A percentile compares a stretch with the other conserved stretches of the same genome.
Conservation (phyloP, 2,888 invertebrate species). For the Fragum sueziense region DNA sequence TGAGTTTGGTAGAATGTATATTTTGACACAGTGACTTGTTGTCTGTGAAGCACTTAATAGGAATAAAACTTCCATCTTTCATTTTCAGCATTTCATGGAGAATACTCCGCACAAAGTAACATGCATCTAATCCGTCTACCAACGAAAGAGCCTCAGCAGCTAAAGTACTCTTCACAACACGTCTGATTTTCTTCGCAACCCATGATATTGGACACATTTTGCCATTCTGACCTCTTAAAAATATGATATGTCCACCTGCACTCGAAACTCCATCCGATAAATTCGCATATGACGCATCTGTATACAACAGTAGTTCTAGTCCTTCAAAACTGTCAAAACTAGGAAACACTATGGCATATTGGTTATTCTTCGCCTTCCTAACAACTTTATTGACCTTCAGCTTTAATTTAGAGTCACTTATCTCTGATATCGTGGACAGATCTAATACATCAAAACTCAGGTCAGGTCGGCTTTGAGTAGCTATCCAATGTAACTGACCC, state of each 20-base stretch:
- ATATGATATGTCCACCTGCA: constrained; percentile 40
- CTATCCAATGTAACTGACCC: constrained; percentile 44
- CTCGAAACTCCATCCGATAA: constrained; percentile 48
- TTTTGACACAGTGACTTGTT: constrained; percentile 51
- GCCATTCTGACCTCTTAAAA: constrained; percentile 37
- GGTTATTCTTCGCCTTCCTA: constrained; percentile 35
- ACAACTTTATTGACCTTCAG: constrained; percentile 30
- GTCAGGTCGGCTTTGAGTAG: constrained; percentile 49
- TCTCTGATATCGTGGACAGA: constrained; percentile 21
- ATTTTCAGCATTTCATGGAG: constrained; percentile 24
- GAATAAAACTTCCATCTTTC: constrained; percentile 12
- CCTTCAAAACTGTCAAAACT: constrained; percentile 23
- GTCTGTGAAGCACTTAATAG: constrained; percentile 53
- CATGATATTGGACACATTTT: constrained; percentile 39
- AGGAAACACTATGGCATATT: constrained; percentile 34
- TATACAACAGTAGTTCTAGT: constrained; percentile 36
- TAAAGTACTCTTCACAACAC: constrained; percentile 55
- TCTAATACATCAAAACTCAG: constrained; percentile 45
- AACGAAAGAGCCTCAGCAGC: constrained; percentile 55
- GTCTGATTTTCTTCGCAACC: constrained; percentile 43
- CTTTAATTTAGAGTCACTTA: constrained; percentile 17
- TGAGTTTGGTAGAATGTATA: constrained; percentile 51
- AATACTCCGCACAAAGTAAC: constrained; percentile 42
- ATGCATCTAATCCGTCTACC: constrained; percentile 46
- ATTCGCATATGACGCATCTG: constrained; percentile 59